Evolutionary conservation across 2,113 vertebrate genomes (phyloP).

Genomic region (Fregata magnificens): DNA sequence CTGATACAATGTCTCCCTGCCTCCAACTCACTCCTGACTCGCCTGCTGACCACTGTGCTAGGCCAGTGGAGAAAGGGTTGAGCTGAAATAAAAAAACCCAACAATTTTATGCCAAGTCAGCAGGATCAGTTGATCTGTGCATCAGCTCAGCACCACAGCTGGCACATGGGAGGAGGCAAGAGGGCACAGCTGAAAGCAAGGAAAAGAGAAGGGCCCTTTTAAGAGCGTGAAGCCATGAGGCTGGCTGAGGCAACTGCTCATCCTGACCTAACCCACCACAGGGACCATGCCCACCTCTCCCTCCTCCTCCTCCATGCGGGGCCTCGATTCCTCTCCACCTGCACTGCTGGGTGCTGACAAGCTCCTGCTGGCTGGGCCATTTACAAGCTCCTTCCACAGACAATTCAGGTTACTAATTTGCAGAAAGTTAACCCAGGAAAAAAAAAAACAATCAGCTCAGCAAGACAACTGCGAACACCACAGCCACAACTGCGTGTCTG

Average conservation of each 20-base stretch:
- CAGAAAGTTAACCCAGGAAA: background rate
- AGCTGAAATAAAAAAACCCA: background rate
- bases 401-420: background rate
- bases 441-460: background rate
- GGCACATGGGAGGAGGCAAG: background rate
- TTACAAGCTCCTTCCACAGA: background rate
- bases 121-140: background rate
- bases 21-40: rapidly evolving
- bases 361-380: background rate
- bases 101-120: background rate
- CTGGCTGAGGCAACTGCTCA: background rate
- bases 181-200: background rate
- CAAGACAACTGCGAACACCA: background rate
- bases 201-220: background rate
- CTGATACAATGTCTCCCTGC: background rate
- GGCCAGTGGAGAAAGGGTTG: background rate
- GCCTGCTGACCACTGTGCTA: background rate
- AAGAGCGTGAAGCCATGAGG: background rate
- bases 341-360: background rate
- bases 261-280: background rate
- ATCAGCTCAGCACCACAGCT: background rate
- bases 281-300: background rate
- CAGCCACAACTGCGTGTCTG: rapidly evolving
- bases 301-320: background rate
- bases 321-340: background rate